Base-by-base conservation (phyloP, 2,797 vertebrate species). In the Zalophus californianus region DNA sequence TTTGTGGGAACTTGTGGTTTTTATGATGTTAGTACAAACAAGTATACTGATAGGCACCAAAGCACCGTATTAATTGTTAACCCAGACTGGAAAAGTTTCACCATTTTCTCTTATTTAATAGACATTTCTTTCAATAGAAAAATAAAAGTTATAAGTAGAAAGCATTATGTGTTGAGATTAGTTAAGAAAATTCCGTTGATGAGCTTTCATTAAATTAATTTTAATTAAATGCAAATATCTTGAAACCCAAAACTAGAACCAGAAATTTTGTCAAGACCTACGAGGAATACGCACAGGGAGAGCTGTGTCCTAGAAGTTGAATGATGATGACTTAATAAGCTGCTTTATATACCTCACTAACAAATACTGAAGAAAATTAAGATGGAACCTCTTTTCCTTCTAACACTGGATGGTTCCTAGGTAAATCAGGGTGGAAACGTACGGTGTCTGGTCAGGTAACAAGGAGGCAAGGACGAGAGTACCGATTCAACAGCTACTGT, bases 41-140 rank as follows among this genome's bases (percentile, higher is more conserved):
- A 48, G 12, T 18, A 70, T 89, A 62, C 64, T 90, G 70, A 62
- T 13, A 68, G 54, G 18, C n/a, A 66, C 8, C 27, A 56, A 90
- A 75, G 48, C 1, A 35, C 29, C 32, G 86, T 88, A 72, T 52
- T 60, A 54, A 80, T 62, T 73, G 20, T 77, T 93, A 91, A 84
- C 58, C 29, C 5, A 38, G 64, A 86, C 44, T 5, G 12, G 14
- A 64, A 54, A 84, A 62, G 15, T 82, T 73, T 72, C 25, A 29
- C 25, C 2, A 72, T 90, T 94, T 96, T 75, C 10, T 58, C 84
- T 84, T 27, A 66, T 68, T 93, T 73, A 78, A 77, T 70, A 62
- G 85, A 60, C 13, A 73, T 90, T 94, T 94, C 32, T 80, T 75
- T 91, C 58, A 70, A 66, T 20, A 2, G 20, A 91, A 91, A 97